Percentiles rank a stretch among this genome's conserved stretches.
These are phyloP conservation scores for Pionites leucogaster DNA, from an alignment of 2,113 vertebrate species.

Conservation along the genomic window DNA sequence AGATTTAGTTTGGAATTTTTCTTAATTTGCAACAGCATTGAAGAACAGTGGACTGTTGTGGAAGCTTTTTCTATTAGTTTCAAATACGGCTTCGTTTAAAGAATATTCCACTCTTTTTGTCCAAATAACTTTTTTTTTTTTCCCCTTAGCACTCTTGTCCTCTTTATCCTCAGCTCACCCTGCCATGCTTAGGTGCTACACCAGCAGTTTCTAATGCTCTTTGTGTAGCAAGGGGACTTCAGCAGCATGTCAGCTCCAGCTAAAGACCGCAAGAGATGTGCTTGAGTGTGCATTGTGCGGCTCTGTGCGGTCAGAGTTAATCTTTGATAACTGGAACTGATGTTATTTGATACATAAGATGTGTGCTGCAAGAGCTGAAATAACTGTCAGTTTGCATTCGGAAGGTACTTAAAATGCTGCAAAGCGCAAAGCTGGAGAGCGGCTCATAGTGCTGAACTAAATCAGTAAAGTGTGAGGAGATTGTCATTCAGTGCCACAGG, in stretches of 20 bases:
- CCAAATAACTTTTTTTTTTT: not conserved
- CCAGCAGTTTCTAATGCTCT: accelerated
- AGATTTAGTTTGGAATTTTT: not conserved
- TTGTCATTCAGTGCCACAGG: not conserved
- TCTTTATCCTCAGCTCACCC: not conserved
- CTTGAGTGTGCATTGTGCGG: accelerated
- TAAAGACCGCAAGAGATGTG: accelerated
- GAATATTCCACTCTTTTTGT: not conserved
- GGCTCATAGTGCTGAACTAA: accelerated
- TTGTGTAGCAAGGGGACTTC: not conserved
- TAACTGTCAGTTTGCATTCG: not conserved
- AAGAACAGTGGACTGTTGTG: not conserved
- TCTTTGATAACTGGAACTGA: not conserved
- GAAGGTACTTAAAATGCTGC: not conserved
- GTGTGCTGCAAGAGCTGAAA: not conserved
- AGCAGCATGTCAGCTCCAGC: not conserved
- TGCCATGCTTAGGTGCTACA: not conserved
- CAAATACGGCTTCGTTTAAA: not conserved
- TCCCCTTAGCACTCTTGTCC: not conserved
- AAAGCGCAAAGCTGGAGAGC: not conserved
- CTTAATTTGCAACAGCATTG: not conserved
- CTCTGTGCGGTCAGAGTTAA: accelerated
- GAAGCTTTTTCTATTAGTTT: not conserved
- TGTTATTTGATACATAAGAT: not conserved
- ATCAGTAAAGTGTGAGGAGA: not conserved